Evolutionary conservation across 2,888 invertebrate genomes (phyloP), one percentile per base, ranked within the genome.

Genomic region (Agrotis puta): DNA sequence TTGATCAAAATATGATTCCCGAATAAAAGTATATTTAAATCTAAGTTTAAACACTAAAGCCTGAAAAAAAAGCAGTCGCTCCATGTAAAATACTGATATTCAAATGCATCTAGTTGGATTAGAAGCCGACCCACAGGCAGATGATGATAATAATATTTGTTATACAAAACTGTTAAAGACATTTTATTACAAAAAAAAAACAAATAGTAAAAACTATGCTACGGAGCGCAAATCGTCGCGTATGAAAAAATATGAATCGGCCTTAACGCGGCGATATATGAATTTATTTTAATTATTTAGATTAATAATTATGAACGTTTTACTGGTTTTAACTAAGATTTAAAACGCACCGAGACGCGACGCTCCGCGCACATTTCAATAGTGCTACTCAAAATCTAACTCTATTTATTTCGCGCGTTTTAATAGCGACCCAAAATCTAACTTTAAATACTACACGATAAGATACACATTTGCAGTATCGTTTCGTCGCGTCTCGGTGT

Each of bases 231-330:
- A 20, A n/a, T 0, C 68, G 77, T 24, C 51, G 79, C 63, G 74
- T 77, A 77, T 79, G 59, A 77, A 77, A 39, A 77, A 77, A 79
- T 77, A 77, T 77, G 39, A 59, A 59, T 39, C 63, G 74, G n/a
- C 63, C 43, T 9, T 47, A 3, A 16, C 9, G 58, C 43, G 74
- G 74, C 79, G 68, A 7, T n/a, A 11, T 64, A 77, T 43, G 47
- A 66, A 74, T 76, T 62, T 74, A 61, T 53, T 43, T 47, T 24
- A 45, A 33, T 24, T 16, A 50, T 50, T 33, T 57, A 24, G 47
- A 57, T 47, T 0, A n/a, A 13, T 20, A 65, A n/a, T n/a, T 33
- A 33, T 47, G 48, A 77, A 77, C 74, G 77, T 69, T 77, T 74
- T 57, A 54, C 39, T 13, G 13, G 1, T 2, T 2, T 27, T 24